Conservation (phyloP, 92 coral and sea anemone genomes). For the Porites evermanni region DNA sequence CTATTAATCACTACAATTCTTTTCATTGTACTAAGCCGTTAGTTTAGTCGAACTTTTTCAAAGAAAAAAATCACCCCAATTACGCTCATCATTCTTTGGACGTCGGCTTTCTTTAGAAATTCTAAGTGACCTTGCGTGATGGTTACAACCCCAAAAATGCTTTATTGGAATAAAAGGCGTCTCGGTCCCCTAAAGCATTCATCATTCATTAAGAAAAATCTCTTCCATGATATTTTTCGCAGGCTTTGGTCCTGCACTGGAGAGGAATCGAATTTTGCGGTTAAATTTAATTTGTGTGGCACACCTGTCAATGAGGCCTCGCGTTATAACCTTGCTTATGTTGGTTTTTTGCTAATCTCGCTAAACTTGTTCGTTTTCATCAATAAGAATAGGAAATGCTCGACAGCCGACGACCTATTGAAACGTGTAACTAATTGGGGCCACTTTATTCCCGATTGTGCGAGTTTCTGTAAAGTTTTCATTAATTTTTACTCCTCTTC, state of each 20-base stretch:
- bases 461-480: slow-evolving; percentile 33
- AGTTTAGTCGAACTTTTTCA: slow-evolving; percentile 27
- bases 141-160: slow-evolving; percentile 20
- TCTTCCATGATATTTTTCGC: background rate
- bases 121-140: slow-evolving; percentile 19
- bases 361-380: slow-evolving; percentile 39
- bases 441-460: slow-evolving; percentile 23
- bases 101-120: slow-evolving; percentile 43
- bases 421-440: slow-evolving; percentile 28
- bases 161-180: slow-evolving; percentile 14
- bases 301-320: slow-evolving; percentile 40
- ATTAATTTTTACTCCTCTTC: slow-evolving; percentile 27
- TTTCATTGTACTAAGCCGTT: slow-evolving; percentile 34
- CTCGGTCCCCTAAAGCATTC: slow-evolving; percentile 1
- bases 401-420: slow-evolving; percentile 45
- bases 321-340: slow-evolving; percentile 57
- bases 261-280: slow-evolving; percentile 51
- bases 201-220: slow-evolving; percentile 15
- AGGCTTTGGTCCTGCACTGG: slow-evolving; percentile 18
- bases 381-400: slow-evolving; percentile 40
- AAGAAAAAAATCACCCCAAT: slow-evolving; percentile 34
- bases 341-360: slow-evolving; percentile 47
- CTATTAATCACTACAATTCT: slow-evolving; percentile 33
- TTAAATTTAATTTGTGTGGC: slow-evolving; percentile 19
- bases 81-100: slow-evolving; percentile 28